These are phyloP conservation scores for Numenius arquata DNA, from an alignment of 2,113 vertebrate genomes.

Conservation along the genomic window DNA sequence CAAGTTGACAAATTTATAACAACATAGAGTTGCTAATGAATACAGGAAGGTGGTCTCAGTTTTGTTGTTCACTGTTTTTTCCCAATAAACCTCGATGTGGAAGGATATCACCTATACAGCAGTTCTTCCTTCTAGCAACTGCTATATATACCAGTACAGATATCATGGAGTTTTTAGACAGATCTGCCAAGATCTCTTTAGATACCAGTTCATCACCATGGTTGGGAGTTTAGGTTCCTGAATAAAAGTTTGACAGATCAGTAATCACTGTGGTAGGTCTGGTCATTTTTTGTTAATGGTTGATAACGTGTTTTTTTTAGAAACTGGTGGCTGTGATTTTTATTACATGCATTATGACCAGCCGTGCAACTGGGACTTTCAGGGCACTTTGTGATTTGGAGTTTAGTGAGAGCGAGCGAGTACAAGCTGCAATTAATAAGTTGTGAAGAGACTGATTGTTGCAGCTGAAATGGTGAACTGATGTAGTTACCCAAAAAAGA, in stretches of 20 bases:
- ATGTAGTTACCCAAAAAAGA: constrained; percentile 45
- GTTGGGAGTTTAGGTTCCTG: not conserved
- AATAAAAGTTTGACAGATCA: not conserved
- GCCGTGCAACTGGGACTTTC: not conserved
- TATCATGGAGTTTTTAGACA: not conserved
- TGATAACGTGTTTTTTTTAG: not conserved
- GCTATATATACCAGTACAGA: not conserved
- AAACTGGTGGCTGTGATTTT: not conserved
- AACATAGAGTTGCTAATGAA: not conserved
- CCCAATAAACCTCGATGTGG: not conserved
- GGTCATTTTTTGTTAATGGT: not conserved
- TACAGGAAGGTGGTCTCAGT: not conserved
- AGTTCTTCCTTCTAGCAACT: not conserved
- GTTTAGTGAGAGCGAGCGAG: not conserved
- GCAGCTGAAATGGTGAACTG: not conserved
- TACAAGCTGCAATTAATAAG: constrained; percentile 47
- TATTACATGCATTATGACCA: not conserved
- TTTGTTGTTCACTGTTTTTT: not conserved
- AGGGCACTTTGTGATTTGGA: not conserved
- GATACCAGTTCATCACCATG: not conserved
- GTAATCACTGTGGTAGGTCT: not conserved
- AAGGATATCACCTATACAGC: not conserved
- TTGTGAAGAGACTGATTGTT: constrained; percentile 56
- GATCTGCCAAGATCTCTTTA: not conserved
- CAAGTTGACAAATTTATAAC: not conserved